phyloP scores from a whole-genome alignment of 2,113 vertebrate species.

The Gymnobelideus leadbeateri region DNA sequence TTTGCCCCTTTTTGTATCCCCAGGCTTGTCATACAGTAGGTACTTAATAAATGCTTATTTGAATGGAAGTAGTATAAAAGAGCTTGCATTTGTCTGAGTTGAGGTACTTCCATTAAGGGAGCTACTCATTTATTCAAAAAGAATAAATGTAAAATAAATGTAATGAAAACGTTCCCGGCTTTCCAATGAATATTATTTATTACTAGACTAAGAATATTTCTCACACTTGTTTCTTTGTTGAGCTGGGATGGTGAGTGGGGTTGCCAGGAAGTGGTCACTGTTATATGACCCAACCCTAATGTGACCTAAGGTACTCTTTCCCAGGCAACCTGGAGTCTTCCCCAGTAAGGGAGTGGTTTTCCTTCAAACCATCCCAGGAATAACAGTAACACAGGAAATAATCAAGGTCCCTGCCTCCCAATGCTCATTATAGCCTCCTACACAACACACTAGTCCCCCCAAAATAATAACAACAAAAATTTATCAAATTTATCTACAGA shows the following conservation, averaged over 20 bases:
- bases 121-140: too few species aligned
- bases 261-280: neutral
- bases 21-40: too few species aligned
- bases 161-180: too few species aligned
- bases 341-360: neutral
- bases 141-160: too few species aligned
- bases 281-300: neutral
- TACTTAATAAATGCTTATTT: too few species aligned
- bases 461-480: neutral
- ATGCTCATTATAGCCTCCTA: neutral
- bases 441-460: neutral
- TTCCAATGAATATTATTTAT: too few species aligned
- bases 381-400: neutral
- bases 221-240: neutral
- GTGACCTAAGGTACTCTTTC: neutral
- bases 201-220: too few species aligned
- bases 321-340: neutral
- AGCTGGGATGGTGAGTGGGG: neutral
- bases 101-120: too few species aligned
- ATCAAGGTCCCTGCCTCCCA: neutral
- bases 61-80: too few species aligned
- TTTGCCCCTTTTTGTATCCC: too few species aligned
- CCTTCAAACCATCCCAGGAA: neutral
- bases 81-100: too few species aligned
- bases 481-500: neutral